phyloP scores from a whole-genome alignment of 2,888 invertebrate species.

The Cerceris rybyensis region DNA sequence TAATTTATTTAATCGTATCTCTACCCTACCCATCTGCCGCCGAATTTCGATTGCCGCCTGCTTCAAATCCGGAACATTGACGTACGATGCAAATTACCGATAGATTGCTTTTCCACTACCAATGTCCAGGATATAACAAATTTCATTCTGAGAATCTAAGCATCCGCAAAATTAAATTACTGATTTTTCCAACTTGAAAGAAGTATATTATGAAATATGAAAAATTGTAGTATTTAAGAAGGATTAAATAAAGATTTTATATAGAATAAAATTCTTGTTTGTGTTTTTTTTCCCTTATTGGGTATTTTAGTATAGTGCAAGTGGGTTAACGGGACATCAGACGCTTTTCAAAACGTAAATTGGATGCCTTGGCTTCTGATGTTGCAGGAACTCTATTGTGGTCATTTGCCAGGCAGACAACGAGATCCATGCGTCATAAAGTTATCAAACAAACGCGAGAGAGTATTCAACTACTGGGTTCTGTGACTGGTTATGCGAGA shows the following conservation, averaged over 20 bases:
- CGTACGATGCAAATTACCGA: neutral
- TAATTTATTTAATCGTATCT: constrained; percentile 61
- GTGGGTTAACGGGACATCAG: constrained; percentile 50
- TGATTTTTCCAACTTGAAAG: too few species aligned
- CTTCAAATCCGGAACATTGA: constrained; percentile 14
- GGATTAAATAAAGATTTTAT: too few species aligned
- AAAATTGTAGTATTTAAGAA: too few species aligned
- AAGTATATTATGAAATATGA: too few species aligned
- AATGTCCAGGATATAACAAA: too few species aligned
- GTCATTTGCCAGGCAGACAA: constrained; percentile 43
- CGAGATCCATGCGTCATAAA: constrained; percentile 49
- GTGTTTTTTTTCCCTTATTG: neutral
- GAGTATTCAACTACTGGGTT: constrained; percentile 20
- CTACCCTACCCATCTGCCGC: constrained; percentile 6
- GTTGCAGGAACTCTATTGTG: constrained; percentile 42
- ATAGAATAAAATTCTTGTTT: too few species aligned
- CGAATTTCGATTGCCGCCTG: constrained; percentile 42
- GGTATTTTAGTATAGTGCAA: constrained; percentile 9
- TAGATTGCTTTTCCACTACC: neutral
- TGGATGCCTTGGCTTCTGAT: constrained; percentile 41
- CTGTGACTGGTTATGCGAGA: constrained; percentile 1
- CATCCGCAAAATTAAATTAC: too few species aligned
- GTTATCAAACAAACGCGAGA: constrained; percentile 43
- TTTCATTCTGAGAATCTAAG: too few species aligned
- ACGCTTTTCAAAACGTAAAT: constrained; percentile 35